phyloP scores from a whole-genome alignment of 2,888 invertebrate species.

The Morpho deidamia region DNA sequence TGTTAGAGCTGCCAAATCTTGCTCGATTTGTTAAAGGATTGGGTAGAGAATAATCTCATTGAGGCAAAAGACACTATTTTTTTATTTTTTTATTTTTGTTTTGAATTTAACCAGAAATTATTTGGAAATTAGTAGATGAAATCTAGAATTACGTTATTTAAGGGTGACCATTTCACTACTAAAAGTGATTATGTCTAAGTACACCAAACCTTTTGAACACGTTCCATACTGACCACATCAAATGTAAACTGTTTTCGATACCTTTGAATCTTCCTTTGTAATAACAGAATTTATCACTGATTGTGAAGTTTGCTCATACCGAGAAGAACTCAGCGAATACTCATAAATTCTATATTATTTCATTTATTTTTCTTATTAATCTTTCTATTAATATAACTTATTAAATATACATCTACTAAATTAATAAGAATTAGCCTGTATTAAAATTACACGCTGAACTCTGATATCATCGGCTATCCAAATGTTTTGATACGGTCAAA shows the following conservation, averaged over 20 bases:
- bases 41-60: constrained; percentile 1
- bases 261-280: no score
- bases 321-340: no score
- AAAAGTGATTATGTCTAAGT: no score
- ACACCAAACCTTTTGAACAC: no score
- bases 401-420: constrained; percentile 15
- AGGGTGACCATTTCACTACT: background rate
- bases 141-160: background rate
- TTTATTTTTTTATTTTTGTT: no score
- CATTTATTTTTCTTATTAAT: no score
- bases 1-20: constrained; percentile 23
- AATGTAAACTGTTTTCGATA: no score
- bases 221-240: no score
- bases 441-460: constrained; percentile 16
- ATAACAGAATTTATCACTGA: background rate
- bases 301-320: no score
- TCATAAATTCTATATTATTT: no score
- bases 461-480: constrained; percentile 34
- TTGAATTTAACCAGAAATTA: no score
- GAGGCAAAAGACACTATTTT: background rate
- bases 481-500: constrained; percentile 75
- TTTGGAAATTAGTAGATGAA: background rate
- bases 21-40: constrained; percentile 25
- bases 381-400: background rate
- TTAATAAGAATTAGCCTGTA: constrained; percentile 15